phyloP scores from a whole-genome alignment of 2,888 invertebrate species.

The Drosophila rellima region DNA sequence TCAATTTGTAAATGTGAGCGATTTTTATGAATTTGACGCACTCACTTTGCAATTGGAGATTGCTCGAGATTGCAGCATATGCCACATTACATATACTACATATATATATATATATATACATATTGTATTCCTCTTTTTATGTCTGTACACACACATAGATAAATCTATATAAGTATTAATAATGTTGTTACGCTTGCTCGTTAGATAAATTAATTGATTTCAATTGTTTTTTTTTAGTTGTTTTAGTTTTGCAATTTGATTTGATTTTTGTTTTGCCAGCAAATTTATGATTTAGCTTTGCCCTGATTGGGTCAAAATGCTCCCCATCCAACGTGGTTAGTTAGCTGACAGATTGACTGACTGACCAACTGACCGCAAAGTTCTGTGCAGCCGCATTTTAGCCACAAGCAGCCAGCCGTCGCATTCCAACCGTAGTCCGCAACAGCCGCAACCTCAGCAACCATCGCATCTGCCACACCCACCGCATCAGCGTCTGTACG shows the following conservation, averaged over 20 bases:
- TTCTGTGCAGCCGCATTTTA: slow-evolving; percentile 21
- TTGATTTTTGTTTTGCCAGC: slow-evolving; percentile 24
- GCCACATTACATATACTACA: slow-evolving; percentile 65
- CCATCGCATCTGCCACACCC: slow-evolving; percentile 7
- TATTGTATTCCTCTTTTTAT: slow-evolving; percentile 1
- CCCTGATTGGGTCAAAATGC: neutral
- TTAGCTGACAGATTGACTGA: neutral
- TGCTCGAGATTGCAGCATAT: slow-evolving; percentile 83
- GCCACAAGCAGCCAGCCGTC: slow-evolving; percentile 33
- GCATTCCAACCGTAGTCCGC: slow-evolving; percentile 2
- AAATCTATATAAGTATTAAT: slow-evolving; percentile 34
- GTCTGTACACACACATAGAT: slow-evolving; percentile 13
- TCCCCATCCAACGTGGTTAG: neutral
- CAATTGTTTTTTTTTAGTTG: slow-evolving; percentile 4
- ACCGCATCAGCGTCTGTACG: slow-evolving; percentile 87
- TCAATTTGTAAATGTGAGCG: slow-evolving; percentile 99
- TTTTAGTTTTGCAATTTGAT: slow-evolving; percentile 18
- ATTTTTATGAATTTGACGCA: slow-evolving; percentile 83
- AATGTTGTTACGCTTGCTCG: slow-evolving; percentile 37
- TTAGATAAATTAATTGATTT: slow-evolving; percentile 18
- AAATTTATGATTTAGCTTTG: slow-evolving; percentile 5
- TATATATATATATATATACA: slow-evolving; percentile 35
- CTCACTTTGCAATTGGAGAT: slow-evolving; percentile 86
- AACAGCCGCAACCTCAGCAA: slow-evolving; percentile 18
- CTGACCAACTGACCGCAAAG: slow-evolving; percentile 5